Evolutionary conservation across 2,888 invertebrate genomes (phyloP).

Genomic region (Drosophila atroscutellata): DNA sequence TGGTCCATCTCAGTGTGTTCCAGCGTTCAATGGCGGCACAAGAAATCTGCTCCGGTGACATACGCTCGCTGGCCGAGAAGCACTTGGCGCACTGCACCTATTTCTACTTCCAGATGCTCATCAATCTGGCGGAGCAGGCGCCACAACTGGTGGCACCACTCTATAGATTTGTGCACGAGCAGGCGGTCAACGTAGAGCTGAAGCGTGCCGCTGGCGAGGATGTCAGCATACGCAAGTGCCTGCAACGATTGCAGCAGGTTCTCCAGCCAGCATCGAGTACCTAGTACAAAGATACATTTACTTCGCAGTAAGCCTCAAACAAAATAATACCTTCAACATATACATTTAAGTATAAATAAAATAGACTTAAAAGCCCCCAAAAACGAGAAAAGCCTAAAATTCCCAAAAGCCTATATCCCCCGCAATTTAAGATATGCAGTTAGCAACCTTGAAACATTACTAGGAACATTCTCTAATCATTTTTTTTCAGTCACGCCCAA

Average conservation of each 20-base stretch:
- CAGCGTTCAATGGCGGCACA: conserved; percentile 56
- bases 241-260: conserved; percentile 67
- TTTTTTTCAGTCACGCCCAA: too few species aligned
- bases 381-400: too few species aligned
- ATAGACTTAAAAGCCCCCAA: background rate
- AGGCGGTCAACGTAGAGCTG: conserved; percentile 80
- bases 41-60: conserved; percentile 67
- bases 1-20: conserved; percentile 65
- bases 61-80: conserved; percentile 81
- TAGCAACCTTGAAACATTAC: too few species aligned
- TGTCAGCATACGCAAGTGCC: conserved; percentile 81
- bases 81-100: conserved; percentile 84
- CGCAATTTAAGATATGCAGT: too few species aligned
- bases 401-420: too few species aligned
- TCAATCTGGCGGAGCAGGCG: conserved; percentile 77
- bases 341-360: background rate
- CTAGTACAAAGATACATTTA: background rate
- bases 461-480: too few species aligned
- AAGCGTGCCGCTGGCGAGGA: conserved; percentile 84
- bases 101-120: conserved; percentile 83
- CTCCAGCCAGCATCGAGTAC: conserved; percentile 20
- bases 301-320: background rate
- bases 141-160: conserved; percentile 73
- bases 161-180: conserved; percentile 73
- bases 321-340: background rate